Evolutionary conservation across 2,113 vertebrate species (phyloP), one percentile per base, ranked within the genome.

Genomic region (Hippocampus mohnikei): DNA sequence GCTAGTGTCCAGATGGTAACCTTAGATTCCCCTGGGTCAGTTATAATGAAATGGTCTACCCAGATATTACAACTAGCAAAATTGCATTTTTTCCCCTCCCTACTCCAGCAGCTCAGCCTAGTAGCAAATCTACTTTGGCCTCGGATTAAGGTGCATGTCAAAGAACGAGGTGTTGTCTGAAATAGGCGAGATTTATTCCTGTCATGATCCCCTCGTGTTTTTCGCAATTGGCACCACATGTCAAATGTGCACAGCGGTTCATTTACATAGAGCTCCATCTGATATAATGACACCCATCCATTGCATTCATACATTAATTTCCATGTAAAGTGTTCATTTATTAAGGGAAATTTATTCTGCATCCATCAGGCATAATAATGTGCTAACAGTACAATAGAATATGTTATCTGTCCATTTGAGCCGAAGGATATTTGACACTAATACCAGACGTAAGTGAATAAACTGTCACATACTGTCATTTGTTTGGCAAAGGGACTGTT

Each of bases 261-360:
- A 89, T 91, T 91, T 90, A 85, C 90, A 91, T 91, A 91, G 80
- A 84, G 66, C 70, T 86, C 83, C 78, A 85, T 88, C 80, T 84
- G 84, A 91, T 87, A 88, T 89, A 89, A 88, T 88, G 85, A 88
- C 80, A 81, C 69, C 86, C 82, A 85, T 87, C 82, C 86, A 76
- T 85, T 85, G 84, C 83, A 91, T 89, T 88, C 82, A 81, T 75
- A 88, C 82, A 86, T 91, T 87, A 70, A 91, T 89, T 90, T 90
- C 88, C 86, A 91, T 90, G 85, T 84, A 91, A 91, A 91, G 81
- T 70, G 67, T 88, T 85, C 85, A 84, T 88, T 87, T 89, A 89
- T 89, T 76, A 81, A 87, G 85, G 90, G 80, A 90, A 90, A 91
- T 91, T 87, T 91, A 89, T 91, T 91, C 89, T 70, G 79, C 79